Percentiles rank a stretch among this genome's conserved stretches.
These are phyloP conservation scores for Spinus pinus DNA, from an alignment of 2,797 vertebrate species.

Conservation along the genomic window DNA sequence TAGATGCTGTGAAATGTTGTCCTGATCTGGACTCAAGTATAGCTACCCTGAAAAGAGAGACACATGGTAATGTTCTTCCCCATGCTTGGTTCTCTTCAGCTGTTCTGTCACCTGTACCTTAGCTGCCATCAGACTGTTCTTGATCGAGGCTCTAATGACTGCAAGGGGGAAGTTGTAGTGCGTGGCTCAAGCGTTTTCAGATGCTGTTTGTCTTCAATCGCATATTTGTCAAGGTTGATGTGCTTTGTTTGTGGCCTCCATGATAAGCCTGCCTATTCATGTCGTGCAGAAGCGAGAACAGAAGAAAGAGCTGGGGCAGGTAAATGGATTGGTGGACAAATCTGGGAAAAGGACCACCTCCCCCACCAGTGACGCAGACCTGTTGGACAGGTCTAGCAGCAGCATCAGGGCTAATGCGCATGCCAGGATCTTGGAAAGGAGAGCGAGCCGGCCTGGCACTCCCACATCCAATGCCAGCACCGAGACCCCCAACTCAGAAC, in stretches of 20 bases:
- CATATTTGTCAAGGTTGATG: conserved; percentile 62
- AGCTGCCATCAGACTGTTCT: not conserved
- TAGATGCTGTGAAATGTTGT: not conserved
- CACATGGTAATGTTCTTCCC: not conserved
- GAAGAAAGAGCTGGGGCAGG: conserved; percentile 90
- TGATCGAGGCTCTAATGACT: conserved; percentile 7
- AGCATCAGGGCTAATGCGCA: conserved; percentile 85
- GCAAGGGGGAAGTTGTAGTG: not conserved
- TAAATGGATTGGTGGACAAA: conserved; percentile 91
- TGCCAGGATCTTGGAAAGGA: conserved; percentile 90
- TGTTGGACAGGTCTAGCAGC: conserved; percentile 81
- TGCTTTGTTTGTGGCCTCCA: conserved; percentile 61
- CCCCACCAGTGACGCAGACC: conserved; percentile 88
- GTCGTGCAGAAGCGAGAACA: conserved; percentile 91
- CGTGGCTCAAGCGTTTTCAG: conserved; percentile 30
- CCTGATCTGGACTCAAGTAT: not conserved
- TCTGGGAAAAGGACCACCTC: conserved; percentile 86
- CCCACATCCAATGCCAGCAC: conserved; percentile 94
- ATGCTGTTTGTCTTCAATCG: conserved; percentile 49
- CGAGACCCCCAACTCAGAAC: conserved; percentile 90
- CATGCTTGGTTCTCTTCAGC: not conserved
- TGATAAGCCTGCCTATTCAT: conserved; percentile 70
- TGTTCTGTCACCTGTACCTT: not conserved
- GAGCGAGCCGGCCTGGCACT: conserved; percentile 91
- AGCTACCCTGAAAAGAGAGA: not conserved